These are phyloP conservation scores for Trissolcus brochymenae DNA, from an alignment of 2,888 invertebrate genomes.

Conservation along the genomic window DNA sequence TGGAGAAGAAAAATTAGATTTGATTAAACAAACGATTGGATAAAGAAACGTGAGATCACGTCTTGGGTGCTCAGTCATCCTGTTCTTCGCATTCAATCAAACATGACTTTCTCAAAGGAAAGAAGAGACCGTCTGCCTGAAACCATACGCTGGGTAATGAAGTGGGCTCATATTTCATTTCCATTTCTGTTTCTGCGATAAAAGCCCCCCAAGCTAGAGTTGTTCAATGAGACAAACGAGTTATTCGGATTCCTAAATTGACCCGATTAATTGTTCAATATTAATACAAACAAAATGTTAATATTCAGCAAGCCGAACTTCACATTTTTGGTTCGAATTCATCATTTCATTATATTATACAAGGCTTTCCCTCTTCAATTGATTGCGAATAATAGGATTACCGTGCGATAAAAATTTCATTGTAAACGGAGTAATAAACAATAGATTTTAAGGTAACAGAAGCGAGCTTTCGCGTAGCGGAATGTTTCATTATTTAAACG, in stretches of 20 bases:
- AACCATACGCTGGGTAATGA: constrained; percentile 63
- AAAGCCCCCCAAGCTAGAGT: constrained; percentile 2
- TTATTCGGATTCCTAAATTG: constrained; percentile 5
- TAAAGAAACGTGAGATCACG: constrained; percentile 63
- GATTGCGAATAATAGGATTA: too few relatives aligned
- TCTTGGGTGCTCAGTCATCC: constrained; percentile 51
- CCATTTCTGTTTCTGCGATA: constrained; percentile 55
- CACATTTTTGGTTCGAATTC: too few relatives aligned
- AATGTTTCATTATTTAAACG: not conserved
- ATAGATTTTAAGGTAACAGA: not conserved
- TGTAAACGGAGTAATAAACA: not conserved
- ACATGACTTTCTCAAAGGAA: constrained; percentile 67
- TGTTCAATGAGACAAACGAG: constrained; percentile 6
- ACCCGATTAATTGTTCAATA: too few relatives aligned
- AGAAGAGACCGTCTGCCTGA: constrained; percentile 66
- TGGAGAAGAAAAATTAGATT: constrained; percentile 52
- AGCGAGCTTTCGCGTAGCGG: not conserved
- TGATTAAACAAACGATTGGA: constrained; percentile 66
- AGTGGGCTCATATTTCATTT: constrained; percentile 64
- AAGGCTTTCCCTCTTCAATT: too few relatives aligned
- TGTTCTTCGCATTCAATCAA: constrained; percentile 68
- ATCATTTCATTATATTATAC: too few relatives aligned
- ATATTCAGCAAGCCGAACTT: too few relatives aligned
- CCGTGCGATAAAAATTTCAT: too few relatives aligned
- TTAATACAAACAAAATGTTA: too few relatives aligned